Base-by-base conservation (phyloP, 1,140 invertebrate genomes). In the Drosophila subpulchrella region DNA sequence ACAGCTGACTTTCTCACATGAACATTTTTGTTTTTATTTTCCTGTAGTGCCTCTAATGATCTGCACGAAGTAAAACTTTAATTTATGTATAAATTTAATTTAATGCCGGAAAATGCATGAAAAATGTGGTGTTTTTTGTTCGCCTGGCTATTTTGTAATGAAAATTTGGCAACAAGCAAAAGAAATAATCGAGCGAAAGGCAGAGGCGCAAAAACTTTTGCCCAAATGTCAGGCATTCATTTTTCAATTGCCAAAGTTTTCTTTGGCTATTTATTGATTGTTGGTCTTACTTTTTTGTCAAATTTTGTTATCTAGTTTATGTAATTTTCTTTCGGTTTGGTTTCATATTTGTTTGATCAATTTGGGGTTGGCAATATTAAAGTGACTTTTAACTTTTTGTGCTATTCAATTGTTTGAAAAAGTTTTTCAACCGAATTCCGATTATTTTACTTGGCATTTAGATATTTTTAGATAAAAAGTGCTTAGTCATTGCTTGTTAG, bases 71-170 rank as follows among this genome's bases (percentile, higher is more conserved):
- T 78, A 72, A 53, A 81, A 74, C 79, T 81, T 90, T 88, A 91
- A 91, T 91, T 91, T 91, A 91, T 91, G 88, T 88, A 90, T 83
- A 91, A 81, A 84, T 81, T 81, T 81, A 90, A 81, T 90, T 85
- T 90, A 91, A 89, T 84, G 78, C 80, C 84, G 85, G 84, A 89
- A 89, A 89, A 89, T 75, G 56, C 79, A 80, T 81, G 82, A 82
- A 88, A 67, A 65, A 36, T 20, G 20, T 20, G 20, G 20, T 20
- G 27, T 53, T 61, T 71, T 68, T 55, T 65, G 38, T 55, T 55
- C n/a, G 10, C 30, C 17, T 34, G 8, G 39, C 57, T 62, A 65
- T 86, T 88, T 82, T 88, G 75, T 78, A 86, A 81, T 73, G 34
- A 79, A 77, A 57, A 72, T 66, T 62, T 50, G 55, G 42, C 63